Evolutionary conservation across 30 jellyfish, hydroid and myxozoan genomes (phyloP), one percentile per base, ranked within the genome.

Genomic region (Turritopsis dohrnii): DNA sequence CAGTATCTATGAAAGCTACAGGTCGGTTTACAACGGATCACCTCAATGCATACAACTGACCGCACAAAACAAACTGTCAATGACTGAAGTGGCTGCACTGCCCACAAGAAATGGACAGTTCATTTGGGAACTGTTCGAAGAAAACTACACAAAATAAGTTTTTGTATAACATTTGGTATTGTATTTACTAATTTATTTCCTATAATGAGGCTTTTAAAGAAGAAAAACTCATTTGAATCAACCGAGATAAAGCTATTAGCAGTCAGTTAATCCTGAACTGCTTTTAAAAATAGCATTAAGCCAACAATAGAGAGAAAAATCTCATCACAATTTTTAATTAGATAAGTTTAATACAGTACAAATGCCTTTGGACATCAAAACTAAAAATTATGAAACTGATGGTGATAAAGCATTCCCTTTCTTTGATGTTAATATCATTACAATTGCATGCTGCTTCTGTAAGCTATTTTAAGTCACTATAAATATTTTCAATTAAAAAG

Each of bases 101-200:
- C 95, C 96, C 3, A 95, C 87, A 13, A 75, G 89, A 29, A 89
- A 85, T 84, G 96, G 96, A 79, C 96, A 93, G 30, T 93, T 93
- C 72, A 93, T 93, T 52, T 93, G 98, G 98, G 96, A 93, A 72
- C 65, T 80, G 52, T 53, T 80, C 21, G 87, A 80, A 31, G 81
- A 80, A 0, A 72, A 60, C 27, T 25, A 77, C 71, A 60, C 41
- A 69, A n/a, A 69, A 69, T n/a, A 9, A 69, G 60, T 41, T 41
- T 41, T 41, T 41, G 60, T 41, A 41, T 41, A 41, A 13, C 13
- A 41, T 41, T 41, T 5, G 13, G 13, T 41, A 41, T 41, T 5
- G 60, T 41, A 41, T 41, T 41, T 41, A 41, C 60, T 41, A 66
- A 72, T 72, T 72, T 72, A 69, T 69, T 21, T 21, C 16, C 8